Conservation (phyloP, 1,140 invertebrate genomes). For the Drosophila ananassae region DNA sequence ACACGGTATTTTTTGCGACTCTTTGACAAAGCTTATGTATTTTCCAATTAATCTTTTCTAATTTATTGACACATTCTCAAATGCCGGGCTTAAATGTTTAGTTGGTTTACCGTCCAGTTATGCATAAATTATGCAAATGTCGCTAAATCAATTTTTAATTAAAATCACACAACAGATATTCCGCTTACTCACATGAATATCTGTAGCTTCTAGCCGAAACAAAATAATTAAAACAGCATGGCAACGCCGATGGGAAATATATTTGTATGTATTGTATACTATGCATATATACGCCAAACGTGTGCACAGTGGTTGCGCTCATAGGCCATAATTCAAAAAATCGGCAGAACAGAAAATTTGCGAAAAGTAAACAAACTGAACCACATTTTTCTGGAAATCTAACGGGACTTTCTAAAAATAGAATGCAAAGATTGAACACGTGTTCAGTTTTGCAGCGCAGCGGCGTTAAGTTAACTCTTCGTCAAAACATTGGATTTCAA, state of each 20-base stretch:
- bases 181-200: constrained; percentile 7
- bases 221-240: constrained; percentile 52
- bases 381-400: too few species aligned
- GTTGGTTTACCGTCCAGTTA: constrained; percentile 66
- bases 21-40: constrained; percentile 48
- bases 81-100: constrained; percentile 34
- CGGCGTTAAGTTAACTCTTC: too few species aligned
- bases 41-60: constrained; percentile 78
- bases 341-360: too few species aligned
- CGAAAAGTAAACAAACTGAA: too few species aligned
- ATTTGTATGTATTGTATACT: constrained; percentile 4
- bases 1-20: constrained; percentile 1
- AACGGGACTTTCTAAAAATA: too few species aligned
- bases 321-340: too few species aligned
- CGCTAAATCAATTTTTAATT: constrained; percentile 82
- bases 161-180: constrained; percentile 63
- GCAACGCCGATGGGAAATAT: constrained; percentile 10
- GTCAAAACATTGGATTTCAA: too few species aligned
- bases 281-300: neutral
- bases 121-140: constrained; percentile 82
- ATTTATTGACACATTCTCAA: constrained; percentile 70
- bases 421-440: too few species aligned
- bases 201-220: constrained; percentile 34
- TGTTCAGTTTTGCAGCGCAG: too few species aligned
- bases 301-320: too few species aligned